A percentile compares a stretch with the other conserved stretches of the same genome.
phyloP scores from a whole-genome alignment of 1,140 invertebrate species.

The Diachasma alloeum region DNA sequence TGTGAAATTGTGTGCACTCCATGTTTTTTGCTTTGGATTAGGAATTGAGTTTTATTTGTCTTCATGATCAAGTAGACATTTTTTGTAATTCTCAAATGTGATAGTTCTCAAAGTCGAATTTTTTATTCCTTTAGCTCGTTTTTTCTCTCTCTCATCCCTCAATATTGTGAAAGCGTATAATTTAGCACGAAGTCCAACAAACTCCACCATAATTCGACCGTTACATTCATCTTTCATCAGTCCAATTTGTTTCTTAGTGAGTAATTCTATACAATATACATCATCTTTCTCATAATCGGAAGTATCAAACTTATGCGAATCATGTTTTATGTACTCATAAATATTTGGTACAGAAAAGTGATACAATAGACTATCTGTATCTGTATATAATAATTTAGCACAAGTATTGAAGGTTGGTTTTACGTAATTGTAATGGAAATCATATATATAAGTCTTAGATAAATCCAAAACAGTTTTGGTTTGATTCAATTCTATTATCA shows the following conservation, averaged over 20 bases:
- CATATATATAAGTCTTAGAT: no score
- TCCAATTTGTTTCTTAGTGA: not conserved
- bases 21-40: not conserved
- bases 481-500: no score
- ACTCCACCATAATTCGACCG: not conserved
- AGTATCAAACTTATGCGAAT: slow-evolving; percentile 10
- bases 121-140: slow-evolving; percentile 12
- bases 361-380: no score
- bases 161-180: no score
- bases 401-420: no score
- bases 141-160: not conserved
- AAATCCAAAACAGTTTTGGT: no score
- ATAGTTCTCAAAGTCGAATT: not conserved
- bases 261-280: not conserved
- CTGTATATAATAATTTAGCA: no score
- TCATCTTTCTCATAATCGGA: slow-evolving; percentile 1
- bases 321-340: not conserved
- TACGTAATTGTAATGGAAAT: no score
- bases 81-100: slow-evolving; percentile 7
- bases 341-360: no score
- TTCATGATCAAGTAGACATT: slow-evolving; percentile 1
- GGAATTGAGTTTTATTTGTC: not conserved
- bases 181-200: no score
- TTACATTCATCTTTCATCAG: not conserved
- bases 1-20: no score